Base-by-base conservation (phyloP, 1,140 invertebrate species). In the Drosophila sucinea region DNA sequence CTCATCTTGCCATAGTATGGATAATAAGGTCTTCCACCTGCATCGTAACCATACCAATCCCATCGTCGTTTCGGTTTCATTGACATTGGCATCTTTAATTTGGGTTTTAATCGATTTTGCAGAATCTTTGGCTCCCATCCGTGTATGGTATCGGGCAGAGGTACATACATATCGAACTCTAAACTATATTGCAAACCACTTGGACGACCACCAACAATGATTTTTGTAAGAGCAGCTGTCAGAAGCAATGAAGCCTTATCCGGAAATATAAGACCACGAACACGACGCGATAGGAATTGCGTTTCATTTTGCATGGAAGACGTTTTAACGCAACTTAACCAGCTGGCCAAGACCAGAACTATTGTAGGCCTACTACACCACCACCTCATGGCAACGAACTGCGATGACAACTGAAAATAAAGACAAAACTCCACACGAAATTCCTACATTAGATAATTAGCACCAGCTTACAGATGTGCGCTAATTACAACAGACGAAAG, bases 61-160 rank as follows among this genome's bases (percentile, higher is more conserved):
- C 67, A 83, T 11, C 81, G 77, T 0, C 60, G 67, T 30, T 74
- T 74, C 0, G 75, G 40, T 1, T 0, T 30, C 44, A 51, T 47
- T 6, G 17, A 0, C 25, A 51, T 25, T 8, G 44, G 44, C 41
- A 44, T 44, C n/a, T 17, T 51, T 7, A 56, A 5, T 6, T 41
- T 51, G 6, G 60, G 56, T 32, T 27, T 76, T 0, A 51, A 17
- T 2, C 27, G 44, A 0, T 60, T 67, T 3, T 79, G 54, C 0
- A 81, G 41, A 0, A 87, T 78, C 2, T 77, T 87, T 2, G 84
- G 84, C 29, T 82, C 69, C 84, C 84, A 87, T 7, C 80, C 84
- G 3, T 87, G 77, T 1, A 87, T 4, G 2, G 77, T 69, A 32
- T 87, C 84, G 10, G 84, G 84, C 10, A 90, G 8, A 0, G 77